Evolutionary conservation across 30 jellyfish, hydroid and myxozoan genomes (phyloP).

Genomic region (Aurelia coerulea): DNA sequence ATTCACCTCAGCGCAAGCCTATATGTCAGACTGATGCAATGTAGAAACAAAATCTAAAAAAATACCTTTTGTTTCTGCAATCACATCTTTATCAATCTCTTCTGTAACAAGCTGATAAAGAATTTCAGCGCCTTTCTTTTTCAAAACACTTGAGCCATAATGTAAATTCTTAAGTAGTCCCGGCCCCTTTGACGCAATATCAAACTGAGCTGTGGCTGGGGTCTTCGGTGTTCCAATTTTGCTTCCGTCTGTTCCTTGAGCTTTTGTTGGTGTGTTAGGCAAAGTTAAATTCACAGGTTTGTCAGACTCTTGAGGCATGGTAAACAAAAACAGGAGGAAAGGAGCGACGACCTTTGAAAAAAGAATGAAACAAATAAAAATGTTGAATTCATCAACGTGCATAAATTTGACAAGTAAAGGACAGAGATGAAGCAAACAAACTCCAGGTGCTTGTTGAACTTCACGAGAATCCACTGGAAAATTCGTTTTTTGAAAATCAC

Average conservation of each 20-base stretch:
- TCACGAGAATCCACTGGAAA: too few species aligned
- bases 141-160: conserved; percentile 21
- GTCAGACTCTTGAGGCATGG: conserved; percentile 7
- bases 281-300: conserved; percentile 8
- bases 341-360: conserved; percentile 58
- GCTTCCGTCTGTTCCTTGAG: background rate
- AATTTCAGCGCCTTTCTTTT: conserved; percentile 53
- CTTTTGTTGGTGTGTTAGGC: conserved; percentile 44
- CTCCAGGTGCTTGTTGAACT: too few species aligned
- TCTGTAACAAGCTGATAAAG: conserved; percentile 12
- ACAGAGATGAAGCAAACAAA: background rate
- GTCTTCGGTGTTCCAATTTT: conserved; percentile 32
- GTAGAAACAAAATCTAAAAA: too few species aligned
- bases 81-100: background rate
- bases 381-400: background rate
- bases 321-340: conserved; percentile 24
- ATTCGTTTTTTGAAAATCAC: too few species aligned
- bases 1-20: too few species aligned
- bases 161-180: background rate
- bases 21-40: too few species aligned
- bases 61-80: background rate
- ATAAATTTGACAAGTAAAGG: background rate
- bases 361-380: background rate
- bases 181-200: conserved; percentile 16
- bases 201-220: conserved; percentile 43